A percentile compares a stretch with the other conserved stretches of the same genome.
Evolutionary conservation across 2,797 vertebrate species (phyloP).

Genomic region (Botia kubotai): DNA sequence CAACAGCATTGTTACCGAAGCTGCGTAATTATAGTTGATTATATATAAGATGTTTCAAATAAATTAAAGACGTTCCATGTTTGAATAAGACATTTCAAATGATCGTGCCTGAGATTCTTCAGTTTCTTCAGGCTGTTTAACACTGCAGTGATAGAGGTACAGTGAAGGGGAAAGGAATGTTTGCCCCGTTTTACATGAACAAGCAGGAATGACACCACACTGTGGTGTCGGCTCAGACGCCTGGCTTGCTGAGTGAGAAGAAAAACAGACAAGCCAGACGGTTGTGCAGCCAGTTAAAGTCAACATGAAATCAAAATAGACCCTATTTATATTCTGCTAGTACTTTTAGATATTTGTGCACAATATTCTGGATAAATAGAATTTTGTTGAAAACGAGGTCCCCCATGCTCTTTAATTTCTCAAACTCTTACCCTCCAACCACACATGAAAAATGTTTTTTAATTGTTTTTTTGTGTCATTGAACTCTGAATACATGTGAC

Average conservation of each 20-base stretch:
- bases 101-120: neutral
- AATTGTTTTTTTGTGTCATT: neutral
- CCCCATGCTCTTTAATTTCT: too few species aligned
- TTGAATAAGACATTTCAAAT: neutral
- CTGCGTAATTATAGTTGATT: neutral
- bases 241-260: slow-evolving; percentile 44
- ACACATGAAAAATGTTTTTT: too few species aligned
- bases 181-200: slow-evolving; percentile 38
- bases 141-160: slow-evolving; percentile 17
- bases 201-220: slow-evolving; percentile 49
- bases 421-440: neutral
- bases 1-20: neutral
- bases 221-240: slow-evolving; percentile 29
- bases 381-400: neutral
- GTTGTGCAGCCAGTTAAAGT: slow-evolving; percentile 4
- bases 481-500: neutral
- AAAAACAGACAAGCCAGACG: slow-evolving; percentile 41
- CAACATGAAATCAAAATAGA: neutral
- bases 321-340: neutral
- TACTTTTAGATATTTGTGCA: neutral
- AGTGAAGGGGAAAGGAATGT: slow-evolving; percentile 32
- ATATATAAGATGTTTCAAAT: neutral
- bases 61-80: neutral
- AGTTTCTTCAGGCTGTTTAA: neutral
- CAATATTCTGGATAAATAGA: neutral